A percentile compares a stretch with the other conserved stretches of the same genome.
These are phyloP conservation scores for Hypomesus transpacificus DNA, from an alignment of 2,113 vertebrate species.

Conservation along the genomic window DNA sequence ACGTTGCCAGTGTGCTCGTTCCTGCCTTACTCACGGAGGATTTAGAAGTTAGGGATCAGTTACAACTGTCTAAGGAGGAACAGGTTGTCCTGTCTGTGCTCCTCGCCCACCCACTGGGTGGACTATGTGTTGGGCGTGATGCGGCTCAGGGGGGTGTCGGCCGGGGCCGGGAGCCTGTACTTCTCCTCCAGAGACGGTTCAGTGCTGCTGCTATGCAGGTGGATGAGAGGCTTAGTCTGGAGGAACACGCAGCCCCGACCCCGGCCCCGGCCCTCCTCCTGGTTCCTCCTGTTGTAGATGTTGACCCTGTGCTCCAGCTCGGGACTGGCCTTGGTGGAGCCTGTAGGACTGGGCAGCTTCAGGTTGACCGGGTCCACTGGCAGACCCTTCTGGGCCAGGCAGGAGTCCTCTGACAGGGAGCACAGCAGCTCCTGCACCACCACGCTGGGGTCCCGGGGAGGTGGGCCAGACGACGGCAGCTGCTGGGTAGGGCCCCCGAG, in stretches of 20 bases:
- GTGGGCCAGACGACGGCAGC: not conserved
- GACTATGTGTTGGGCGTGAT: slow-evolving; percentile 62
- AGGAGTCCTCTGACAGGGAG: slow-evolving; percentile 80
- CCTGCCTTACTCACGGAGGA: not conserved
- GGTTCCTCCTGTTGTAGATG: slow-evolving; percentile 80
- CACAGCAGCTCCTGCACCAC: slow-evolving; percentile 82
- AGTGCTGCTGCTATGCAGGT: slow-evolving; percentile 66
- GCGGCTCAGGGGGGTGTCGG: slow-evolving; percentile 57
- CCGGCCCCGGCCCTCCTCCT: slow-evolving; percentile 61
- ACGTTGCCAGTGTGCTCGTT: not conserved
- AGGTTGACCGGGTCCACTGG: slow-evolving; percentile 76
- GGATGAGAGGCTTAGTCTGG: slow-evolving; percentile 79
- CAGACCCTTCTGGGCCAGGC: slow-evolving; percentile 76
- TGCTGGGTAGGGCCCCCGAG: slow-evolving; percentile 45
- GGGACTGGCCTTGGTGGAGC: slow-evolving; percentile 73
- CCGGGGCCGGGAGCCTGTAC: slow-evolving; percentile 70
- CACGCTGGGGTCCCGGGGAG: slow-evolving; percentile 54
- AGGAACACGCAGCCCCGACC: slow-evolving; percentile 61
- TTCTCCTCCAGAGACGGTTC: slow-evolving; percentile 73
- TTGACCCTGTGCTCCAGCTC: slow-evolving; percentile 75
- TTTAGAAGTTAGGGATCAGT: not conserved
- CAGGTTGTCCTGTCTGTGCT: slow-evolving; percentile 1
- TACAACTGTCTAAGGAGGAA: slow-evolving; percentile 7
- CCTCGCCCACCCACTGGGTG: slow-evolving; percentile 33
- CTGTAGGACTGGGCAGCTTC: slow-evolving; percentile 70